Conservation (phyloP, 2,888 invertebrate genomes). For the Mycalesis mineus region DNA sequence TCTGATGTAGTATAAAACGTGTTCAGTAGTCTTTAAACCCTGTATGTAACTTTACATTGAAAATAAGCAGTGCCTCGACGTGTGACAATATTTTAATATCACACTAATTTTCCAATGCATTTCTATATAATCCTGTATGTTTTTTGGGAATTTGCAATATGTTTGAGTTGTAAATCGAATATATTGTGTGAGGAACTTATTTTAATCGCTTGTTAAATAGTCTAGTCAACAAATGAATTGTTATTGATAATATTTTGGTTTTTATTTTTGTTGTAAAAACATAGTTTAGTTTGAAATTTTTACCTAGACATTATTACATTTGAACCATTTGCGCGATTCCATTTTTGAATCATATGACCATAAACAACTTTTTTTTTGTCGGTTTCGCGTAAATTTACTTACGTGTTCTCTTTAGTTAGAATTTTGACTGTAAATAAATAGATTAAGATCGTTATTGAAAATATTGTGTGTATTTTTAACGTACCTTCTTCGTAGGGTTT, state of each 20-base stretch:
- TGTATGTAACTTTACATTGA: conserved; percentile 48
- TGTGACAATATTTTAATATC: conserved; percentile 65
- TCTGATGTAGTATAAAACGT: conserved; percentile 36
- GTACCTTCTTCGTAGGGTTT: conserved; percentile 44
- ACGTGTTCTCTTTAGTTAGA: conserved; percentile 37
- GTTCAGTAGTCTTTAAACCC: conserved; percentile 63
- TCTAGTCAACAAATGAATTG: conserved; percentile 32
- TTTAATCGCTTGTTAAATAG: conserved; percentile 36
- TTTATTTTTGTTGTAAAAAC: conserved; percentile 9
- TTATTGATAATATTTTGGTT: conserved; percentile 23
- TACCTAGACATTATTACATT: conserved; percentile 14
- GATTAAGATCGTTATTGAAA: conserved; percentile 55
- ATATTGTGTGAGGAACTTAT: conserved; percentile 13
- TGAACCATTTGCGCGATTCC: conserved; percentile 18
- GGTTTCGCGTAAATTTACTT: conserved; percentile 26
- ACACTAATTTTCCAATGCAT: conserved; percentile 38
- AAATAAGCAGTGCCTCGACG: conserved; percentile 63
- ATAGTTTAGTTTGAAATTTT: conserved; percentile 27
- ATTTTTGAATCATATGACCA: conserved; percentile 12
- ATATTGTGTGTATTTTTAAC: conserved; percentile 54
- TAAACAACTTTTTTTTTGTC: conserved; percentile 15
- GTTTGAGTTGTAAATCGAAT: too few species aligned
- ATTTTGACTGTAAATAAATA: conserved; percentile 50
- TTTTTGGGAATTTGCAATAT: conserved; percentile 5
- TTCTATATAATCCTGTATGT: conserved; percentile 12